phyloP scores from a whole-genome alignment of 2,797 vertebrate genomes.

The Mastacembelus armatus region DNA sequence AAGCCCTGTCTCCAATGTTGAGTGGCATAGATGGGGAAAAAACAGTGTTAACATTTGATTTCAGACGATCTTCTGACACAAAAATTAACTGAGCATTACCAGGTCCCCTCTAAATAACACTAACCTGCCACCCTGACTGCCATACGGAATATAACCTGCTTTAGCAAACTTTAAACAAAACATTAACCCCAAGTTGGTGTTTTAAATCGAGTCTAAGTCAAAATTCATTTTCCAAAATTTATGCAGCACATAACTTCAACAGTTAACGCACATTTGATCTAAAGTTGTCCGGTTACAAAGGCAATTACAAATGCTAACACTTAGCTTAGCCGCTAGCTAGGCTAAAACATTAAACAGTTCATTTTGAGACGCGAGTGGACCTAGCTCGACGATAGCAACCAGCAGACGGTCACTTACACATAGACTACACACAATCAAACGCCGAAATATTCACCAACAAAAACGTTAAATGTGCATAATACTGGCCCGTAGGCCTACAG shows the following conservation, averaged over 20 bases:
- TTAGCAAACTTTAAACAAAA: slow-evolving; percentile 3
- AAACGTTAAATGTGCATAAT: neutral
- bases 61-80: neutral
- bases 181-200: fast-evolving
- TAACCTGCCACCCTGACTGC: slow-evolving; percentile 28
- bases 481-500: slow-evolving; percentile 35
- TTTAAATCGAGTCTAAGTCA: neutral
- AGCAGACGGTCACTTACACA: neutral
- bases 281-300: slow-evolving; percentile 68
- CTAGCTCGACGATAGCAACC: neutral
- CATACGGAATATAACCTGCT: slow-evolving; percentile 3
- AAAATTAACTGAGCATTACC: neutral
- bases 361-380: neutral
- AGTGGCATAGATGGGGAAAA: neutral
- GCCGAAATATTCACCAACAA: neutral
- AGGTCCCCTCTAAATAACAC: neutral
- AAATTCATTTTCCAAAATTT: fast-evolving
- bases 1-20: neutral
- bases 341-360: slow-evolving; percentile 26
- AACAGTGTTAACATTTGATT: neutral
- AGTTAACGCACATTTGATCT: neutral
- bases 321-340: slow-evolving; percentile 57
- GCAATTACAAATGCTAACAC: slow-evolving; percentile 76
- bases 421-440: neutral
- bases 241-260: neutral